A percentile compares a stretch with the other conserved stretches of the same genome.
Evolutionary conservation across 2,888 invertebrate species (phyloP).

Genomic region (Micropterix aruncella): DNA sequence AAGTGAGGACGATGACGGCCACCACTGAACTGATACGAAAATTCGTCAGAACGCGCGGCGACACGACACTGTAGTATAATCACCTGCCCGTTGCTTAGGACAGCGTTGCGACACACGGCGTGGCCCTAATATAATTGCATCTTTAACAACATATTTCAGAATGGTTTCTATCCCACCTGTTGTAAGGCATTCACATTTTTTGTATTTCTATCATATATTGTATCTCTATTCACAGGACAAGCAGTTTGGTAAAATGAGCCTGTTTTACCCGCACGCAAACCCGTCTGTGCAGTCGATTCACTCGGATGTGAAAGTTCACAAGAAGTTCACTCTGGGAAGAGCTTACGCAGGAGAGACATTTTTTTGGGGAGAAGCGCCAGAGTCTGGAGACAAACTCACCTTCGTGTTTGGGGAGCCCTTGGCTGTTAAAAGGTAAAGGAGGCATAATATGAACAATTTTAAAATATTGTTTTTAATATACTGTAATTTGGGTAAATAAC

Average conservation of each 20-base stretch:
- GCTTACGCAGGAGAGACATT: constrained; percentile 80
- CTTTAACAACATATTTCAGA: no score
- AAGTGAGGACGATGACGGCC: no score
- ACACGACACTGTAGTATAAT: no score
- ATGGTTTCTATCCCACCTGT: no score
- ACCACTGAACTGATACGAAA: no score
- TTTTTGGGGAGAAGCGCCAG: constrained; percentile 85
- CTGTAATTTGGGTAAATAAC: not conserved
- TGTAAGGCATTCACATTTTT: no score
- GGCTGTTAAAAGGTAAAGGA: constrained; percentile 46
- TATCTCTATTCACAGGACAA: constrained; percentile 64
- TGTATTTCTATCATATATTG: no score
- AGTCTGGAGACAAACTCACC: constrained; percentile 64
- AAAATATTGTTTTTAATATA: constrained; percentile 4
- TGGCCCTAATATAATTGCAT: no score
- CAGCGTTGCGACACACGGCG: no score
- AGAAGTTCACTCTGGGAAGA: constrained; percentile 59
- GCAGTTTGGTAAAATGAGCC: constrained; percentile 71
- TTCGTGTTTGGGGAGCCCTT: constrained; percentile 68
- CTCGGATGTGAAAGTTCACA: constrained; percentile 66
- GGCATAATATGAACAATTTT: no score
- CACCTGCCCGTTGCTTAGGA: no score
- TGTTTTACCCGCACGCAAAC: constrained; percentile 69
- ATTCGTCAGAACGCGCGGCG: no score
- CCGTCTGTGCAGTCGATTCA: constrained; percentile 51